These are phyloP conservation scores for Endomychus coccineus DNA, from an alignment of 2,888 invertebrate species.

Conservation along the genomic window DNA sequence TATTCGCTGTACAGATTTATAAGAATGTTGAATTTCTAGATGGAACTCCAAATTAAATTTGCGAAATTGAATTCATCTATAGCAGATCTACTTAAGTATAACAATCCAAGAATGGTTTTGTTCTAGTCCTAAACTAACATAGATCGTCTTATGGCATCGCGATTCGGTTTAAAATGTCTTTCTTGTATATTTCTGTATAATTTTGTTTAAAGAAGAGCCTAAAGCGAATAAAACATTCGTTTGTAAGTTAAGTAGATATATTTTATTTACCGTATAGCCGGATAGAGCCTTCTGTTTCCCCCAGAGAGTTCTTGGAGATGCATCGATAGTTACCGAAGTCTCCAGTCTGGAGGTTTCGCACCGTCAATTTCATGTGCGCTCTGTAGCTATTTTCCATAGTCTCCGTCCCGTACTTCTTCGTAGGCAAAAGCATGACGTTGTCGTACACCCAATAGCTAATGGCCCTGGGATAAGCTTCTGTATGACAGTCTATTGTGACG, in stretches of 20 bases:
- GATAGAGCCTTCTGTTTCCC: constrained; percentile 89
- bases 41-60: too few relatives aligned
- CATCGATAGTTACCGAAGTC: constrained; percentile 90
- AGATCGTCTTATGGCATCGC: too few relatives aligned
- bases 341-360: constrained; percentile 70
- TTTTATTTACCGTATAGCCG: constrained; percentile 73
- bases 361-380: constrained; percentile 83
- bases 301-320: constrained; percentile 88
- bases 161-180: too few relatives aligned
- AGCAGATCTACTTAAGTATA: too few relatives aligned
- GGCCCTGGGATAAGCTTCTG: constrained; percentile 85
- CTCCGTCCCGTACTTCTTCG: constrained; percentile 79
- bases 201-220: constrained; percentile 4
- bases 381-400: constrained; percentile 81
- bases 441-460: constrained; percentile 92
- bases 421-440: constrained; percentile 81
- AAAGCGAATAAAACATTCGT: constrained; percentile 21
- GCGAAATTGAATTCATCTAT: too few relatives aligned
- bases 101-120: too few relatives aligned
- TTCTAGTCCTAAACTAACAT: too few relatives aligned
- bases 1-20: too few relatives aligned
- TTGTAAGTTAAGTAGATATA: constrained; percentile 28
- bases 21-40: too few relatives aligned
- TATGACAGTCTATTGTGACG: constrained; percentile 87
- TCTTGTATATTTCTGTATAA: constrained; percentile 7